A percentile compares a stretch with the other conserved stretches of the same genome.
Evolutionary conservation across 1,140 invertebrate genomes (phyloP).

Genomic region (Lepidotrigona ventralis): DNA sequence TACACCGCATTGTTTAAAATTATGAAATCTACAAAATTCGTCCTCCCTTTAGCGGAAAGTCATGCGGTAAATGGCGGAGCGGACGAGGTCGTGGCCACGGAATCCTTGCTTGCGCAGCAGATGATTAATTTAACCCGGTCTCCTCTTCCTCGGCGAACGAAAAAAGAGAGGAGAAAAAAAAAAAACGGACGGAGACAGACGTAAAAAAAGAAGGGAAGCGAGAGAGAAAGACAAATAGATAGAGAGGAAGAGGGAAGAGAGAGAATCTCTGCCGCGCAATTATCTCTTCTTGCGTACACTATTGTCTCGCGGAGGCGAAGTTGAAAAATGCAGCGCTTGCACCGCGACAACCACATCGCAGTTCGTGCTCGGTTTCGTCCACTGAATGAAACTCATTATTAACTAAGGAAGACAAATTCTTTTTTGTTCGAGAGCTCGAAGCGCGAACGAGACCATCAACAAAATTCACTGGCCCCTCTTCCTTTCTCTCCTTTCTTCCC

Average conservation of each 20-base stretch:
- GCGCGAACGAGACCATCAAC: constrained; percentile 29
- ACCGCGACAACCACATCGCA: constrained; percentile 40
- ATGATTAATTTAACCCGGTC: constrained; percentile 48
- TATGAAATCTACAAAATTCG: constrained; percentile 19
- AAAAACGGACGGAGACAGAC: background rate
- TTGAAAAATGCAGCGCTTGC: constrained; percentile 51
- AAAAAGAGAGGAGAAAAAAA: background rate
- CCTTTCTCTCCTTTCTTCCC: too few species aligned
- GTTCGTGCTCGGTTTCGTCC: constrained; percentile 31
- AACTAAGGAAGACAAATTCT: constrained; percentile 46
- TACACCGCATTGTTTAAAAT: constrained; percentile 18
- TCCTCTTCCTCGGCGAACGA: background rate
- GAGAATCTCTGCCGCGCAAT: constrained; percentile 25
- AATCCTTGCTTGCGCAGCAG: constrained; percentile 48
- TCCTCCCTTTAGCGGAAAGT: constrained; percentile 11
- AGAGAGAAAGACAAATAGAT: background rate
- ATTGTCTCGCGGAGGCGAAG: constrained; percentile 44
- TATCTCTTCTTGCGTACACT: constrained; percentile 48
- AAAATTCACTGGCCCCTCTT: constrained; percentile 15
- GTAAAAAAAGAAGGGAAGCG: background rate
- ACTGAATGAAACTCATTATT: constrained; percentile 50
- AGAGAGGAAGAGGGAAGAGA: background rate
- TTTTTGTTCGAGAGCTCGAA: constrained; percentile 14
- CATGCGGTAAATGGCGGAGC: constrained; percentile 25
- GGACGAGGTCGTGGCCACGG: background rate